Conservation (phyloP, 2,888 invertebrate genomes). For the Pheosia tremula region DNA sequence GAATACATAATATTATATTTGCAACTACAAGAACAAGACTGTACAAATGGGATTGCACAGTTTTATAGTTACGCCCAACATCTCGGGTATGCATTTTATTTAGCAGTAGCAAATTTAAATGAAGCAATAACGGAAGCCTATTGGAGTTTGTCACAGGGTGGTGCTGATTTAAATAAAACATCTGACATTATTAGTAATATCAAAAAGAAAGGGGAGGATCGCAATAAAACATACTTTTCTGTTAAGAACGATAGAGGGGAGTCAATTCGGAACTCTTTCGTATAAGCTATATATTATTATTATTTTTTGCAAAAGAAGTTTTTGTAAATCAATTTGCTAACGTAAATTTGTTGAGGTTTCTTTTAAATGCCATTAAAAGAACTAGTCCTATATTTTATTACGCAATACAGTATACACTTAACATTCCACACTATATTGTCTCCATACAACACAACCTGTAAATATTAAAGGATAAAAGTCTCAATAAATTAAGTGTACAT, state of each 20-base stretch:
- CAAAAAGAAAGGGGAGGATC: slow-evolving; percentile 16
- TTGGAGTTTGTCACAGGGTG: slow-evolving; percentile 40
- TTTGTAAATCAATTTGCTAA: too few relatives aligned
- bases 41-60: slow-evolving; percentile 61
- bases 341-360: too few relatives aligned
- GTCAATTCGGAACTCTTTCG: too few relatives aligned
- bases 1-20: slow-evolving; percentile 52
- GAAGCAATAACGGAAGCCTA: slow-evolving; percentile 46
- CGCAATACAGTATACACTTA: slow-evolving; percentile 18
- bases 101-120: slow-evolving; percentile 36
- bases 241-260: not conserved
- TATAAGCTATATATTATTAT: too few relatives aligned
- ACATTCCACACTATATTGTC: slow-evolving; percentile 14
- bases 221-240: slow-evolving; percentile 11
- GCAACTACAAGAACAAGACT: slow-evolving; percentile 53
- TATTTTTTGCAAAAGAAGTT: too few relatives aligned
- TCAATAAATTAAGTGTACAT: slow-evolving; percentile 69
- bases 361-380: not conserved
- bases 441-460: slow-evolving; percentile 52
- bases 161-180: slow-evolving; percentile 62
- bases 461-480: slow-evolving; percentile 74
- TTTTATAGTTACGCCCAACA: slow-evolving; percentile 49
- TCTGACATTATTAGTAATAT: slow-evolving; percentile 39
- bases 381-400: not conserved
- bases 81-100: slow-evolving; percentile 27